Percentiles rank a stretch among this genome's conserved stretches.
phyloP scores from a whole-genome alignment of 2,113 vertebrate species.

The Passerina amoena region DNA sequence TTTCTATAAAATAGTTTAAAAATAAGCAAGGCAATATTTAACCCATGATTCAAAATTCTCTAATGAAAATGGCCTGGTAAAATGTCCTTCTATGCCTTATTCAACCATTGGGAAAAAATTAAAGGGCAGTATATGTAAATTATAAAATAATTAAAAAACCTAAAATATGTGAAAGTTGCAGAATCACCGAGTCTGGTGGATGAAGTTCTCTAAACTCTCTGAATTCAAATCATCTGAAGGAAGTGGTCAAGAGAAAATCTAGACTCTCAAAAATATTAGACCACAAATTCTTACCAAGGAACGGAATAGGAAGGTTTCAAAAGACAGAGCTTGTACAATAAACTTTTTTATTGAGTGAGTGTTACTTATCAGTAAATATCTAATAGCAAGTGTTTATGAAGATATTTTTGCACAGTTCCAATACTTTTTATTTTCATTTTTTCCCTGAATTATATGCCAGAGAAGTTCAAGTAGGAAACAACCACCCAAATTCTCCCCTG shows the following conservation, averaged over 20 bases:
- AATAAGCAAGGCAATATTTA: neutral
- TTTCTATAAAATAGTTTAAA: neutral
- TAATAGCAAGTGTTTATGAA: neutral
- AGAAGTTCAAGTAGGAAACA: neutral
- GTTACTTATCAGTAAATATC: neutral
- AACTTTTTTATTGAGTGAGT: neutral
- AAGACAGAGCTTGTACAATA: neutral
- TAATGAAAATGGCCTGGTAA: neutral
- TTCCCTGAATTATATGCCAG: neutral
- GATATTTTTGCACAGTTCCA: neutral
- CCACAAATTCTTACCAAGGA: neutral
- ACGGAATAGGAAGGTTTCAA: neutral
- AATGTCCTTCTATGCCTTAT: neutral
- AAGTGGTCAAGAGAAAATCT: neutral
- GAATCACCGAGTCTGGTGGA: neutral
- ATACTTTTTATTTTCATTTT: neutral
- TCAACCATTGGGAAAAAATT: fast-evolving
- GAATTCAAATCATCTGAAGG: neutral
- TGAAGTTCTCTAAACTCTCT: neutral
- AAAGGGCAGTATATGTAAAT: neutral
- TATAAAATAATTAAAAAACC: neutral
- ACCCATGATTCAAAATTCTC: neutral
- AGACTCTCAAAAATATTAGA: neutral
- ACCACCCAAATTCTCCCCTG: neutral
- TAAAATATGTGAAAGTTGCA: neutral